A percentile compares a stretch with the other conserved stretches of the same genome.
These are phyloP conservation scores for Eurytoma adleriae DNA, from an alignment of 2,888 invertebrate genomes.

Conservation along the genomic window DNA sequence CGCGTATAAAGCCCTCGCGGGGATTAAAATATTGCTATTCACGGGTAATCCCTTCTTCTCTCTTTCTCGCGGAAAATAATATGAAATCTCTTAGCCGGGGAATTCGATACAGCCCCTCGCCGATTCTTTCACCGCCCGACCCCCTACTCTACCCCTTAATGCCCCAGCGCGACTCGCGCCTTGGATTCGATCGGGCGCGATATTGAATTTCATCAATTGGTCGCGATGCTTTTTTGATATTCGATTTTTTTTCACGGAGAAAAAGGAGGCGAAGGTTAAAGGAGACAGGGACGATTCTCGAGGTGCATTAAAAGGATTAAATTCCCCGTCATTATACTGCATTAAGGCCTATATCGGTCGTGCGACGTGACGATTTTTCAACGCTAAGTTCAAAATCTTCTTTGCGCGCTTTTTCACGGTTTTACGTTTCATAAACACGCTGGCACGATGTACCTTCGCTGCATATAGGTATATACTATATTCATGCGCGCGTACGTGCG, in stretches of 20 bases:
- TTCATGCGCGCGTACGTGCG: not conserved
- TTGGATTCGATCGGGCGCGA: conserved; percentile 23
- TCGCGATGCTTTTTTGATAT: conserved; percentile 69
- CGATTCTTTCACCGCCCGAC: conserved; percentile 24
- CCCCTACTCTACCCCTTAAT: conserved; percentile 5
- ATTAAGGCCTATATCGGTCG: conserved; percentile 32
- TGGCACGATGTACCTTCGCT: conserved; percentile 17
- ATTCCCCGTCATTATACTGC: conserved; percentile 67
- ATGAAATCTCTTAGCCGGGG: conserved; percentile 63
- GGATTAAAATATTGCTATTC: conserved; percentile 74
- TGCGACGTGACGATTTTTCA: conserved; percentile 50
- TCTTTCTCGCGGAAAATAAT: conserved; percentile 72
- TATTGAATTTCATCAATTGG: conserved; percentile 72
- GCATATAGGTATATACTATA: not conserved
- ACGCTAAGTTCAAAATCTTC: conserved; percentile 71
- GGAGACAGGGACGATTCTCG: not conserved
- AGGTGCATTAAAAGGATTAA: conserved; percentile 68
- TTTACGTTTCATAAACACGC: conserved; percentile 75
- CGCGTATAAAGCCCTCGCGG: conserved; percentile 61
- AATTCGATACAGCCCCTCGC: conserved; percentile 45
- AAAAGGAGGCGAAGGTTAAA: conserved; percentile 56
- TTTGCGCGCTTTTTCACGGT: conserved; percentile 75
- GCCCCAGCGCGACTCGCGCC: not conserved
- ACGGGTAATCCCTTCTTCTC: conserved; percentile 72
- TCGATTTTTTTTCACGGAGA: conserved; percentile 61